Base-by-base conservation (phyloP, 2,113 vertebrate genomes). In the Coryphaenoides rupestris region DNA sequence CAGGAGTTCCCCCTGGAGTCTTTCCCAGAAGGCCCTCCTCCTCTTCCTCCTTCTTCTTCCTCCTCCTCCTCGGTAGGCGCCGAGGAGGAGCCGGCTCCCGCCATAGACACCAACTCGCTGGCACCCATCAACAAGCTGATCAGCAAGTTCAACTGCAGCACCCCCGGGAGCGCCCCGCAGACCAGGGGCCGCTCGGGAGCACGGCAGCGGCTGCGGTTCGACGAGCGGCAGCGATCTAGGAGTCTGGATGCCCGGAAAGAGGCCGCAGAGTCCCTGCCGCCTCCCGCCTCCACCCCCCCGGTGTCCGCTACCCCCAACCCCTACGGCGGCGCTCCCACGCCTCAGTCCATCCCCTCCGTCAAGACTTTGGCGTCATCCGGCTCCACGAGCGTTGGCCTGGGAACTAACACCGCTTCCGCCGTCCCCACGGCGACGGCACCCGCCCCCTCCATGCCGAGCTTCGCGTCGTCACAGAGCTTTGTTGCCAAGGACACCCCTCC, bases 61-160 rank as follows among this genome's bases (percentile, higher is more conserved):
- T 55, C 49, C 17, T 55, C 57, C 55, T 62, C 66, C 2, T 61
- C 53, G 12, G 4, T 57, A n/a, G n/a, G n/a, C 0, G 5, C 59
- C 1, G 21, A 65, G 0, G 67, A 56, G 1, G 74, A 78, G 16
- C 68, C 78, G 0, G 63, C 21, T 1, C 65, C 72, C 0, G 83
- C 84, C 1, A 89, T 98, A 0, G 95, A 96, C 87, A 96, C 93
- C 0, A 90, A 95, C 2, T 94, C 95, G 0, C 75, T 98, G 47
- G 92, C 91, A 16, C 95, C 95, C 0, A 94, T 98, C 79, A 92
- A 94, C 76, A 93, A 93, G 0, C 92, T 98, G 59, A 98, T 98
- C 88, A 92, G 68, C 66, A 96, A 94, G 61, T 98, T 98, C 17
- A 91, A 94, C 57, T 76, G 70, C 2, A 82, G 65, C 2, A 77